phyloP scores from a whole-genome alignment of 1,140 invertebrate species.

The Sitophilus oryzae region DNA sequence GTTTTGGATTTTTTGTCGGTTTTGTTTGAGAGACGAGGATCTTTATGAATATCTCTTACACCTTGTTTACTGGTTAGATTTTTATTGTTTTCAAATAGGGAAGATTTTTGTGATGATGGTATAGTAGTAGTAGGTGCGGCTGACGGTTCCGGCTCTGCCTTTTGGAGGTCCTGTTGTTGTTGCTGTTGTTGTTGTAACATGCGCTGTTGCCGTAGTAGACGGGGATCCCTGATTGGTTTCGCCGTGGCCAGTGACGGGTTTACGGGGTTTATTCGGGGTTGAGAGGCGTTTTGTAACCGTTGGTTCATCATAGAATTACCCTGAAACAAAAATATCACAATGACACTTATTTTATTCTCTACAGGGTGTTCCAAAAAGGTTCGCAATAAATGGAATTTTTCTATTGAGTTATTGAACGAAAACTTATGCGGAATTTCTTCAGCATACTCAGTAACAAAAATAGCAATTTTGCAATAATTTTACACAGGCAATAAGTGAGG shows the following conservation, averaged over 20 bases:
- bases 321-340: slow-evolving; percentile 14
- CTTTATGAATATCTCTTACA: slow-evolving; percentile 37
- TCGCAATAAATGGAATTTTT: too few relatives aligned
- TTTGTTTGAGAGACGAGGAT: slow-evolving; percentile 41
- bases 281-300: slow-evolving; percentile 7
- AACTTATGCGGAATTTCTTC: too few relatives aligned
- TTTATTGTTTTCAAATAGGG: slow-evolving; percentile 38
- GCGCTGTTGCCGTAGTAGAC: slow-evolving; percentile 49
- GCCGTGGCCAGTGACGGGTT: slow-evolving; percentile 54
- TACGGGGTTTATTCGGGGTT: slow-evolving; percentile 56
- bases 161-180: slow-evolving; percentile 17
- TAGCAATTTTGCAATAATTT: too few relatives aligned
- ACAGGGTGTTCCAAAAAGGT: too few relatives aligned
- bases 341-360: too few relatives aligned
- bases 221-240: slow-evolving; percentile 52
- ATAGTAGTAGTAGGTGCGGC: not conserved
- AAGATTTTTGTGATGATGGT: slow-evolving; percentile 16
- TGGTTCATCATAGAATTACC: slow-evolving; percentile 7
- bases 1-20: slow-evolving; percentile 41
- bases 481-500: too few relatives aligned
- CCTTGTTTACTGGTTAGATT: slow-evolving; percentile 39
- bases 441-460: too few relatives aligned
- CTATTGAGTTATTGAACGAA: too few relatives aligned
- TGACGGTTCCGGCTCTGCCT: not conserved
- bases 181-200: slow-evolving; percentile 31